Conservation (phyloP, 2,797 vertebrate genomes). For the Discoglossus pictus region DNA sequence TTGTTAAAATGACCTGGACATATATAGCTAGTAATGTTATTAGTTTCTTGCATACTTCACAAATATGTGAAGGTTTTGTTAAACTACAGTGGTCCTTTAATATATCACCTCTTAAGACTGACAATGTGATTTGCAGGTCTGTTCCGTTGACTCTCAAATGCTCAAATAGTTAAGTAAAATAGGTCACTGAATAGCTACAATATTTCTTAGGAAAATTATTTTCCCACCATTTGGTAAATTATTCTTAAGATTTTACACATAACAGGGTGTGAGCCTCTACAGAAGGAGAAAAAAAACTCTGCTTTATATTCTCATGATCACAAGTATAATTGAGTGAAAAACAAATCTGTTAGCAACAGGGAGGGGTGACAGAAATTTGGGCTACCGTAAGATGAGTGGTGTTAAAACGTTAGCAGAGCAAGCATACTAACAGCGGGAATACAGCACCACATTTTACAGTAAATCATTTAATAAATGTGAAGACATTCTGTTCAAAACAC, state of each 20-base stretch:
- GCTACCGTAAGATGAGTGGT: conserved; percentile 54
- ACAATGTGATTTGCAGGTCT: no score
- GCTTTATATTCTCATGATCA: conserved; percentile 71
- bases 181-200: conserved; percentile 60
- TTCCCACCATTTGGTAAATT: conserved; percentile 69
- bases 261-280: conserved; percentile 65
- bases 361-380: conserved; percentile 58
- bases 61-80: no score
- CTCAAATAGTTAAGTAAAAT: conserved; percentile 63
- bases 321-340: conserved; percentile 75
- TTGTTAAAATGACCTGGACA: no score
- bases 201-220: conserved; percentile 51
- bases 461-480: conserved; percentile 44
- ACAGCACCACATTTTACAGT: conserved; percentile 42
- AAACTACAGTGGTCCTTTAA: no score
- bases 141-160: no score
- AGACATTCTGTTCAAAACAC: conserved; percentile 32
- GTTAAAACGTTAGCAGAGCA: conserved; percentile 46
- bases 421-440: conserved; percentile 46
- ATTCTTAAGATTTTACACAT: conserved; percentile 76
- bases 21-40: no score
- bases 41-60: no score
- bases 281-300: conserved; percentile 71
- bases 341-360: conserved; percentile 69
- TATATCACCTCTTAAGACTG: no score